Base-by-base conservation (phyloP, 2,113 vertebrate genomes). In the Siniperca chuatsi region DNA sequence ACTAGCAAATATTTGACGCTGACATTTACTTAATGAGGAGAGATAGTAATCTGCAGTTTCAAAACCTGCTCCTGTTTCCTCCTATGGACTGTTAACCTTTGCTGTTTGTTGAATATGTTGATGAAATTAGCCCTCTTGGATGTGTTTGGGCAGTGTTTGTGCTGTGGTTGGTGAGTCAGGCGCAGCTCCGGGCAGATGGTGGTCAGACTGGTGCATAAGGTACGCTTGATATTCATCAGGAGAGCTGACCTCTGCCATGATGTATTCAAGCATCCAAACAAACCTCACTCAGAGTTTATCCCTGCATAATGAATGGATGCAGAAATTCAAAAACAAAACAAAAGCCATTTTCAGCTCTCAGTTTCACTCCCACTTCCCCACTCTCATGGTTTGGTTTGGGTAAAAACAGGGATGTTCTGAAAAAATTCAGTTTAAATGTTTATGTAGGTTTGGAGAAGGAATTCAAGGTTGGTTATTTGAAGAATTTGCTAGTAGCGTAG, bases 61-160 rank as follows among this genome's bases (percentile, higher is more conserved):
- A 77, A 48, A 82, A 86, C 21, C 78, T n/a, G 79, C 72, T 90
- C 87, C 67, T 79, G 82, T 93, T 89, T 86, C 87, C 87, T 88
- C 65, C 74, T 61, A 84, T 84, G 65, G 75, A 78, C 58, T 33
- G 75, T 82, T 95, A 93, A 94, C 93, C 91, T 94, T 95, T 95
- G 61, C 78, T 18, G 60, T 74, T 87, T 92, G 85, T 82, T 96
- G 95, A 95, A 96, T 96, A 96, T 96, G 93, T 86, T 96, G 94
- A 96, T 96, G 95, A 95, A 96, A 96, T 96, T 96, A 96, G 92
- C 88, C 87, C 68, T 82, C 84, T 85, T 48, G 73, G 90, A 86
- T 85, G 82, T 65, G 2, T 89, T 70, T 48, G 85, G 69, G 70
- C 25, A 6, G 75, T 93, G 93, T 93, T 95, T 96, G 90, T 92